Percentiles rank a stretch among this genome's conserved stretches.
These are phyloP conservation scores for Eulemur coronatus DNA, from an alignment of 2,797 vertebrate genomes.

Conservation along the genomic window DNA sequence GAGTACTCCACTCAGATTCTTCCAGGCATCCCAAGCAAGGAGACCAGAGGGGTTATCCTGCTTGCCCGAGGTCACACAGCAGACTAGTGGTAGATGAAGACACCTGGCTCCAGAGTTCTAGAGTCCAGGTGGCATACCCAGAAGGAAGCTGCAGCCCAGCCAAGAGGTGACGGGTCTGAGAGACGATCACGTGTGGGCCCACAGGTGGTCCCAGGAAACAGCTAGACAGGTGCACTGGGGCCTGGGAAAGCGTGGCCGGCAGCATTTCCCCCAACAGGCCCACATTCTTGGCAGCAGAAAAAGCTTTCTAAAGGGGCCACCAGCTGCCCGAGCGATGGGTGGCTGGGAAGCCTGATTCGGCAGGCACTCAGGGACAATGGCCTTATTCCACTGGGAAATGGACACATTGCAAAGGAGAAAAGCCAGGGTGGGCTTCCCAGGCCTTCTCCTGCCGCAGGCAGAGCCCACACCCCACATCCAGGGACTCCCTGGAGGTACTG, in stretches of 20 bases:
- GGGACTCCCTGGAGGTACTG: neutral
- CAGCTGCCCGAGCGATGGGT: neutral
- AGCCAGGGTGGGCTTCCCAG: neutral
- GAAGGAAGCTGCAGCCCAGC: neutral
- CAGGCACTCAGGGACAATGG: neutral
- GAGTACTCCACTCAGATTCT: neutral
- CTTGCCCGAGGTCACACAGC: neutral
- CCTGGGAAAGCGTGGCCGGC: neutral
- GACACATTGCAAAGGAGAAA: neutral
- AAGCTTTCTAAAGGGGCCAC: neutral
- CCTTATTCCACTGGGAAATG: neutral
- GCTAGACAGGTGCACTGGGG: rapidly evolving
- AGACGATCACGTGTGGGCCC: rapidly evolving
- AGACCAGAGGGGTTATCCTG: neutral
- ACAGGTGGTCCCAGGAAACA: neutral
- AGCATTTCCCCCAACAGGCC: neutral
- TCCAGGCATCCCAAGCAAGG: neutral
- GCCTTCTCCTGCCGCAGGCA: neutral
- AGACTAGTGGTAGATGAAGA: neutral
- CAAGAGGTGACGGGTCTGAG: neutral
- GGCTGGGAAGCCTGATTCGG: neutral
- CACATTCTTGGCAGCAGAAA: neutral
- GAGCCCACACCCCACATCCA: neutral
- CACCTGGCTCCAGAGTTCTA: neutral
- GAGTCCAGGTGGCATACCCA: neutral